Conservation (phyloP, 2,113 vertebrate genomes). For the Microcebus griseorufus region DNA sequence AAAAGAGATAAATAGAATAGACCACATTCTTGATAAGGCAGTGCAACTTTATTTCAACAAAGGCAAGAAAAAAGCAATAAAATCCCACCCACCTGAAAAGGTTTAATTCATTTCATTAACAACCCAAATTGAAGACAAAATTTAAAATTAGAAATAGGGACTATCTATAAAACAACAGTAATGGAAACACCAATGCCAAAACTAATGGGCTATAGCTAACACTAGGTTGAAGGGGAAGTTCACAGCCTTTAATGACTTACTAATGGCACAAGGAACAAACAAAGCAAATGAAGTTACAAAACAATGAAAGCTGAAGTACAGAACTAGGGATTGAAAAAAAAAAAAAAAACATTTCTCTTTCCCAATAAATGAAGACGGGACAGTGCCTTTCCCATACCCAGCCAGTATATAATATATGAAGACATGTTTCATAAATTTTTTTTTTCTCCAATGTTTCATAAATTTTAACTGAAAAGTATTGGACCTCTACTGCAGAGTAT, state of each 20-base stretch:
- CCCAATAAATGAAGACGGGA: not conserved
- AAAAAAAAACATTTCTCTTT: not conserved
- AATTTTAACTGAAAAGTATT: not conserved
- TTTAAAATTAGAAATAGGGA: not conserved
- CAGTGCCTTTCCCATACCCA: not conserved
- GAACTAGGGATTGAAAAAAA: not conserved
- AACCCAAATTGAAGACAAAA: not conserved
- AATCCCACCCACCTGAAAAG: not conserved
- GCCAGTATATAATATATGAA: not conserved
- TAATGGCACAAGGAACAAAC: not conserved
- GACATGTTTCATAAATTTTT: not conserved
- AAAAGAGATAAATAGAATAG: not conserved
- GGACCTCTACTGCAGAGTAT: not conserved
- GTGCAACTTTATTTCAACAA: not conserved
- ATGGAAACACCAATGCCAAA: not conserved
- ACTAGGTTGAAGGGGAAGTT: not conserved
- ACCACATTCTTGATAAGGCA: not conserved
- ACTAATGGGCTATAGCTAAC: not conserved
- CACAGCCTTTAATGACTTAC: not conserved
- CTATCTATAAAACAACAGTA: not conserved
- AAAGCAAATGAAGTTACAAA: not conserved
- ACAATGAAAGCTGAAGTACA: not conserved
- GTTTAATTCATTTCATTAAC: not conserved
- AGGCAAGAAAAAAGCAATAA: not conserved
- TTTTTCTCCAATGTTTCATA: too few relatives aligned